Percentiles rank a stretch among this genome's conserved stretches.
phyloP scores from a whole-genome alignment of 2,797 vertebrate species.

The Orientallactaga sibirica region DNA sequence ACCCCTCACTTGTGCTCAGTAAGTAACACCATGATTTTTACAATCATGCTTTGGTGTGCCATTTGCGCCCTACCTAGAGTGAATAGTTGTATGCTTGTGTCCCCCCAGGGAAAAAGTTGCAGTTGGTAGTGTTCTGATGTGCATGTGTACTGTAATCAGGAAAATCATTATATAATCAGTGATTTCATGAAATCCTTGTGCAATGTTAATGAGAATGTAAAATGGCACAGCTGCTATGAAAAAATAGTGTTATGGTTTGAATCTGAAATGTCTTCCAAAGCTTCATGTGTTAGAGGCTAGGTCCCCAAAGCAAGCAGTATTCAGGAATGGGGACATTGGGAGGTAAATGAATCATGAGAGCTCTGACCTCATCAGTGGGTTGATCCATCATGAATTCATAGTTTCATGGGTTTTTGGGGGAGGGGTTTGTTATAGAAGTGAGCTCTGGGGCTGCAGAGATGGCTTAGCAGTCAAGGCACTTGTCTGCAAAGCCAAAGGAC shows the following conservation, averaged over 20 bases:
- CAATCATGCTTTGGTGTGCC: too few relatives aligned
- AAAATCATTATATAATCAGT: conserved; percentile 55
- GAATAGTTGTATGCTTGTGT: too few relatives aligned
- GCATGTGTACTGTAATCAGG: conserved; percentile 49
- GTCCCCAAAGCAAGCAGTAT: neutral
- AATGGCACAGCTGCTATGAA: neutral
- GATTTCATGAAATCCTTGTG: conserved; percentile 47
- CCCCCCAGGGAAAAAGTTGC: too few relatives aligned
- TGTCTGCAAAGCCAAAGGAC: too few relatives aligned
- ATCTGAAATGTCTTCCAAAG: neutral
- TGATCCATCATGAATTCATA: neutral
- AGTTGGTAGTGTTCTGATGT: neutral
- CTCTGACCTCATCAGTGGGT: neutral
- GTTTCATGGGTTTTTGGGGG: neutral
- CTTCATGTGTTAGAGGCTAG: neutral
- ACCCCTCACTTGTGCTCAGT: too few relatives aligned
- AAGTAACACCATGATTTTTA: too few relatives aligned
- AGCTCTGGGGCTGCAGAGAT: too few relatives aligned
- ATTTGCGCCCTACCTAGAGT: too few relatives aligned
- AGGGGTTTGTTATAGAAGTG: neutral
- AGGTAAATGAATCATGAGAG: too few relatives aligned
- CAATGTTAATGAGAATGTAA: conserved; percentile 4
- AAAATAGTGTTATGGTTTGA: neutral
- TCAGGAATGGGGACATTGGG: neutral
- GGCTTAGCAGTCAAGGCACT: too few relatives aligned